A percentile compares a stretch with the other conserved stretches of the same genome.
Evolutionary conservation across 2,113 vertebrate species (phyloP).

Genomic region (Condylura cristata): DNA sequence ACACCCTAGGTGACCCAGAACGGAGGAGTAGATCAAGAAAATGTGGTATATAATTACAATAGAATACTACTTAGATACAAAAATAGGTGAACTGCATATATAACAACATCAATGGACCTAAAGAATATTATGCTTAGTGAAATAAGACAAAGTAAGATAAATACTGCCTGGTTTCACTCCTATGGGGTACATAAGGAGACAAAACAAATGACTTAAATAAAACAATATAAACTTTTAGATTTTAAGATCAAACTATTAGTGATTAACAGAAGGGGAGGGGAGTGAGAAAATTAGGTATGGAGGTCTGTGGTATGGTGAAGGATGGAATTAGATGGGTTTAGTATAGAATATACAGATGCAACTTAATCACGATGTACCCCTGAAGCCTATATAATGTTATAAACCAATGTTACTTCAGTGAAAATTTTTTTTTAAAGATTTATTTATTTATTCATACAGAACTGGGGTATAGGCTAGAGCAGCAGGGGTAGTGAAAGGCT

Average conservation of each 20-base stretch:
- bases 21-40: neutral
- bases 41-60: neutral
- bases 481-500: too few relatives aligned
- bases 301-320: neutral
- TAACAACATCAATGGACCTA: neutral
- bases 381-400: neutral
- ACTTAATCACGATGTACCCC: neutral
- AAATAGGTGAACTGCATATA: neutral
- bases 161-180: neutral
- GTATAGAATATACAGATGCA: neutral
- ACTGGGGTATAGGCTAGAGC: too few relatives aligned
- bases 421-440: neutral
- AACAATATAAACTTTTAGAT: neutral
- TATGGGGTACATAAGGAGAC: neutral
- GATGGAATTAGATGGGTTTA: neutral
- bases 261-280: neutral
- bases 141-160: neutral
- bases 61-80: neutral
- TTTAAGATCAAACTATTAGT: neutral
- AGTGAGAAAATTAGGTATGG: neutral
- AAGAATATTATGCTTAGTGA: neutral
- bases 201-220: neutral
- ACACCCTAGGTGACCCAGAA: neutral
- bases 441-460: too few relatives aligned
- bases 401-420: neutral